Evolutionary conservation across 2,888 invertebrate species (phyloP), one percentile per base, ranked within the genome.

Genomic region (Chironomus tentans): DNA sequence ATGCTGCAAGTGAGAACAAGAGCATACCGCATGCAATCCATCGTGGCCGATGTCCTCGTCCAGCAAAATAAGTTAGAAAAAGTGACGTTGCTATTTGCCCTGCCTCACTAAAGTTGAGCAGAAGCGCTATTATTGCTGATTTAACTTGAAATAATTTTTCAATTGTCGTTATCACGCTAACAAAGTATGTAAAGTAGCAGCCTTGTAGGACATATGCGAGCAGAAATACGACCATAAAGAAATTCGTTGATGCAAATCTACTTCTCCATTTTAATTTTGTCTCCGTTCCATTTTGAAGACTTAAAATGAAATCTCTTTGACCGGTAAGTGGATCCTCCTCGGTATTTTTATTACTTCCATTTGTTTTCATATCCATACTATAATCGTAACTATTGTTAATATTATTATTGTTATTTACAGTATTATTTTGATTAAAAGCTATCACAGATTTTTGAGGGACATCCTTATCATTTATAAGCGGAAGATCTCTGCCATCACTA

Each of bases 1-100:
- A 91, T 76, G 94, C 91, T 47, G 94, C 93, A 61, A 92, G 87
- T 7, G 94, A 93, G 82, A 95, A 92, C 78, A 96, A 87, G 68
- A 94, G 88, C 93, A 95, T 95, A 78, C 95, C 94, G 86, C 93
- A 92, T 73, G 93, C 95, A 80, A 96, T 96, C 95, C 95, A 95
- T 78, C 94, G 90, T 72, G 96, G 96, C 79, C 95, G 87, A 85
- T 96, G 95, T 7, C 95, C 95, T 79, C 94, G 92, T 6, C 95
- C 95, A 12, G 94, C 95, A 82, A 93, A 91, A 82, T 96, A 96
- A 47, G 95, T 94, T 79, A 96, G 85, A 80, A 95, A 85, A 80
- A 96, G 85, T 76, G 95, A 93, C 68, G 95, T 95, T 78, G 94
- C 92, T 80, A 96, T 95, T 85, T 95, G 95, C 0, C 96, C 96